Conservation (phyloP, 2,113 vertebrate genomes). For the Bufo gargarizans region DNA sequence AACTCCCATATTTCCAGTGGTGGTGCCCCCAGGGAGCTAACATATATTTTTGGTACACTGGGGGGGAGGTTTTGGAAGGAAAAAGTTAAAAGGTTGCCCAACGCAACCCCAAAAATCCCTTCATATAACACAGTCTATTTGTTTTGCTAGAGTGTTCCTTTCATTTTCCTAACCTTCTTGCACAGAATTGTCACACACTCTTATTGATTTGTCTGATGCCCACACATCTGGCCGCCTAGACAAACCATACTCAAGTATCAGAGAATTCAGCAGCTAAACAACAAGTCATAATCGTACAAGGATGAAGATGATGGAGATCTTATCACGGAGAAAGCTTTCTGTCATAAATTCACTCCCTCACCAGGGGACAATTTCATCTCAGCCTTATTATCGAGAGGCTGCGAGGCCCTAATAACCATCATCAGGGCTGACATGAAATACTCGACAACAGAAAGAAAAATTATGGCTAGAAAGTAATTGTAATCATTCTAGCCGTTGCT, state of each 20-base stretch:
- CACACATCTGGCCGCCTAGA: constrained; percentile 5
- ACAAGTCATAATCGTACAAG: constrained; percentile 22
- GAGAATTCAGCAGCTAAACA: constrained; percentile 23
- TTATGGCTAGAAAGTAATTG: background rate
- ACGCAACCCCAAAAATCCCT: no score
- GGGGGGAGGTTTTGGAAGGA: no score
- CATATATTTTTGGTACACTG: no score
- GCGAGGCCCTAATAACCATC: background rate
- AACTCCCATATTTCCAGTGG: no score
- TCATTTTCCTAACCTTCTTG: no score
- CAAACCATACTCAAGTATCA: background rate
- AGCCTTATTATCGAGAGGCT: constrained; percentile 15
- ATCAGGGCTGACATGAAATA: constrained; percentile 36
- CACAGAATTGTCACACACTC: background rate
- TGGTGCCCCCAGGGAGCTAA: no score
- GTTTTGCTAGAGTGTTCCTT: no score
- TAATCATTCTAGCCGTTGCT: constrained; percentile 26
- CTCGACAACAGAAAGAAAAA: constrained; percentile 1
- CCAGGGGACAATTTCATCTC: constrained; percentile 41
- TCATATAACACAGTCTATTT: no score
- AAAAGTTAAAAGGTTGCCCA: no score
- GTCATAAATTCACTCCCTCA: constrained; percentile 34
- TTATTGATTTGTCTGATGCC: background rate
- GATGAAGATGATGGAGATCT: background rate
- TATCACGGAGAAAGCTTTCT: constrained; percentile 17